Evolutionary conservation across 2,797 vertebrate genomes (phyloP).

Genomic region (Ctenosaura bakeri): DNA sequence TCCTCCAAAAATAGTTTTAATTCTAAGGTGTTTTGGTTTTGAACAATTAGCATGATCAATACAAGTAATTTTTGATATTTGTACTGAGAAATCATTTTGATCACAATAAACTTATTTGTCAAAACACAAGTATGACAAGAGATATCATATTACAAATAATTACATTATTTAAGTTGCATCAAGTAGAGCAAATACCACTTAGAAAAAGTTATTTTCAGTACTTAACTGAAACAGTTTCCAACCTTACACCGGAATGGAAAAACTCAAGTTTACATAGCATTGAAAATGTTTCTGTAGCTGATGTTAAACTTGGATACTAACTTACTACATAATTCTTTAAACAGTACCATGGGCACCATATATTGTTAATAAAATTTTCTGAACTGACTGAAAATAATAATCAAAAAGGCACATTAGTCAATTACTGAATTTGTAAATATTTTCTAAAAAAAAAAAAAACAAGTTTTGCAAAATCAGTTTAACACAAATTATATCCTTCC

Average conservation of each 20-base stretch:
- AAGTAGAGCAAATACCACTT: constrained; percentile 37
- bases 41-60: constrained; percentile 42
- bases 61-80: constrained; percentile 53
- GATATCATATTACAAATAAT: constrained; percentile 64
- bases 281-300: constrained; percentile 57
- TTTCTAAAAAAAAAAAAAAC: constrained; percentile 56
- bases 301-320: constrained; percentile 57
- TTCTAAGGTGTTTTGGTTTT: constrained; percentile 31
- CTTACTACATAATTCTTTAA: constrained; percentile 57
- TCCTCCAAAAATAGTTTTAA: constrained; percentile 40
- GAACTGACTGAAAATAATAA: constrained; percentile 69
- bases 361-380: constrained; percentile 60
- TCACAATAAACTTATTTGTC: constrained; percentile 51
- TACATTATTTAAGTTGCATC: constrained; percentile 53
- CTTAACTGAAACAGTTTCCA: constrained; percentile 53
- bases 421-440: constrained; percentile 45
- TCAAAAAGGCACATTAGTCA: constrained; percentile 83
- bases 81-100: constrained; percentile 53
- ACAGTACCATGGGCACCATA: constrained; percentile 78
- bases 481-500: constrained; percentile 44
- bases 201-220: constrained; percentile 59
- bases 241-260: constrained; percentile 60
- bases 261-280: constrained; percentile 25
- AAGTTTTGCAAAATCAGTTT: constrained; percentile 26
- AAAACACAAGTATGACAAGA: constrained; percentile 54